Conservation (phyloP, 2,797 vertebrate species). For the Heterohyrax brucei region DNA sequence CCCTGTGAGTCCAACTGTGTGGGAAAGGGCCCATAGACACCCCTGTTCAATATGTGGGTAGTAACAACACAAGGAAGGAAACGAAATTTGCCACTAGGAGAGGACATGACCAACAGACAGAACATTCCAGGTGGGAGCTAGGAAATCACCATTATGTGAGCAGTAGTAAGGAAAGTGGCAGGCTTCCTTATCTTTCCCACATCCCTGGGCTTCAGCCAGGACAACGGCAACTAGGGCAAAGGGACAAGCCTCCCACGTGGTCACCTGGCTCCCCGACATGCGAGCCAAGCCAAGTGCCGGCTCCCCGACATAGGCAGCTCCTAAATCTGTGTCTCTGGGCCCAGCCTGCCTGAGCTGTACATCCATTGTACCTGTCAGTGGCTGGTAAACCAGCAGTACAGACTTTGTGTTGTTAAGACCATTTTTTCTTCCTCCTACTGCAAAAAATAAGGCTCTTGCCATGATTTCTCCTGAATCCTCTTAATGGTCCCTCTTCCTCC, state of each 20-base stretch:
- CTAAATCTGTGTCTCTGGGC: background rate
- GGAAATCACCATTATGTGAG: slow-evolving; percentile 61
- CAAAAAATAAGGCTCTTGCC: background rate
- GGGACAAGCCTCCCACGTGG: too few species aligned
- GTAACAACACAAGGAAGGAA: background rate
- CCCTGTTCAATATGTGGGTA: background rate
- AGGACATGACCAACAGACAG: slow-evolving; percentile 43
- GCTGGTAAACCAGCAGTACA: background rate
- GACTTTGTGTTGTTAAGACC: background rate
- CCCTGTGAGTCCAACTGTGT: background rate
- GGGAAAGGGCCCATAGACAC: background rate
- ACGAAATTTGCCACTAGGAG: background rate
- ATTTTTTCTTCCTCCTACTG: background rate
- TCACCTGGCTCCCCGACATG: background rate
- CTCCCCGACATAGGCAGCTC: background rate
- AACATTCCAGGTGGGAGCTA: slow-evolving; percentile 77
- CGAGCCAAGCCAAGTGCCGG: background rate
- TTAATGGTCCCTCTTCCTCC: background rate
- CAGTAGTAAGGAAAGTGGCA: background rate
- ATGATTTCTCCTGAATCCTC: background rate
- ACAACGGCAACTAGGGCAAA: background rate
- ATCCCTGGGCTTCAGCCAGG: background rate
- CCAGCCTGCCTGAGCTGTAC: background rate
- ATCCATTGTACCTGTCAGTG: background rate
- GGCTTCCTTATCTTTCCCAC: background rate